Percentiles rank a stretch among this genome's conserved stretches.
Conservation (phyloP, 2,888 invertebrate genomes). For the Lagria hirta region DNA sequence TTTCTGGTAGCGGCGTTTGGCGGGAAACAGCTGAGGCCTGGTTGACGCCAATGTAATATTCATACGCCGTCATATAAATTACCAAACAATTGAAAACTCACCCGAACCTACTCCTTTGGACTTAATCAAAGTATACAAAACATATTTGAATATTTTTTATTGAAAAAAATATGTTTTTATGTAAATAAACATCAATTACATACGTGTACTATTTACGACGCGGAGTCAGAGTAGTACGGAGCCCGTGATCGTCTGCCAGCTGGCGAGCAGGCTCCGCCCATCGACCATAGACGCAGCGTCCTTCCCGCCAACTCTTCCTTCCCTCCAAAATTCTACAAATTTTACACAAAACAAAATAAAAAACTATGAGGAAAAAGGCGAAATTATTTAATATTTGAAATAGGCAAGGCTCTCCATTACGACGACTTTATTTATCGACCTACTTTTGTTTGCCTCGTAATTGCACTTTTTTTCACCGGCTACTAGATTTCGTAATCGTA, state of each 20-base stretch:
- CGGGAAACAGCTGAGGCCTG: conserved; percentile 70
- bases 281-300: conserved; percentile 43
- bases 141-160: too few species aligned
- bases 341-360: conserved; percentile 10
- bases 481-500: conserved; percentile 16
- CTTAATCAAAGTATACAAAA: too few species aligned
- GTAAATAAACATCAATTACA: conserved; percentile 31
- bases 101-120: too few species aligned
- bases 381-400: not conserved
- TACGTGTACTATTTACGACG: conserved; percentile 52
- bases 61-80: conserved; percentile 48
- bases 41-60: conserved; percentile 54
- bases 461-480: conserved; percentile 3
- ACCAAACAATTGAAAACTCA: not conserved
- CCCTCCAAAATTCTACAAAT: conserved; percentile 38
- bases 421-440: too few species aligned
- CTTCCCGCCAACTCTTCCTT: conserved; percentile 45
- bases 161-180: too few species aligned
- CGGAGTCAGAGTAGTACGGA: conserved; percentile 51
- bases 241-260: conserved; percentile 61
- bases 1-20: conserved; percentile 67
- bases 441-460: too few species aligned
- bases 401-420: conserved; percentile 2
- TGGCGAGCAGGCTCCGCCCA: conserved; percentile 60
- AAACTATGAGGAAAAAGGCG: too few species aligned